Conservation (phyloP, 2,888 invertebrate genomes). For the Ornithoptera alexandrae region DNA sequence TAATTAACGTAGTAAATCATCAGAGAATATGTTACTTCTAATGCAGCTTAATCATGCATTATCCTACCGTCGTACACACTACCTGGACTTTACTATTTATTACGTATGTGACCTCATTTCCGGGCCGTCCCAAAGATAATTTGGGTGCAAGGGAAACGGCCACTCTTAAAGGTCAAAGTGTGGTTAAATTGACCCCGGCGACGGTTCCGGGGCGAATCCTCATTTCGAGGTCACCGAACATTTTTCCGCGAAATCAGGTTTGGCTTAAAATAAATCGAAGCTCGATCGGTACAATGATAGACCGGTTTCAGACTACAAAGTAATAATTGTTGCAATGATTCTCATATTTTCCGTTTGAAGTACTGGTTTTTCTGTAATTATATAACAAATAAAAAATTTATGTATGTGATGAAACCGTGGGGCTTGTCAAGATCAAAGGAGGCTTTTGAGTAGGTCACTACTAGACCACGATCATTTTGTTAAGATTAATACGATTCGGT, state of each 20-base stretch:
- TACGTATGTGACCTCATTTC: constrained; percentile 58
- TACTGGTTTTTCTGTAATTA: not conserved
- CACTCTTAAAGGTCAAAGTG: constrained; percentile 53
- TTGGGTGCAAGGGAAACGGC: constrained; percentile 40
- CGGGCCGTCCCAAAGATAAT: constrained; percentile 64
- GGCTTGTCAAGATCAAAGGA: no score
- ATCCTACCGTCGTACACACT: constrained; percentile 34
- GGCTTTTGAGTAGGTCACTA: no score
- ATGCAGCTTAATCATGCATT: not conserved
- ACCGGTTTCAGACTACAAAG: not conserved
- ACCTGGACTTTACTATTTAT: constrained; percentile 60
- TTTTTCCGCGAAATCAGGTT: constrained; percentile 44
- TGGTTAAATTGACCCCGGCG: constrained; percentile 57
- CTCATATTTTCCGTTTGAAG: not conserved
- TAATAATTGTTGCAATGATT: not conserved
- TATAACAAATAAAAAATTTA: not conserved
- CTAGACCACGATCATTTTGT: no score
- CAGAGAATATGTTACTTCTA: not conserved
- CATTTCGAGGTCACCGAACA: constrained; percentile 60
- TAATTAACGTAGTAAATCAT: not conserved
- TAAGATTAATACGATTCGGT: no score
- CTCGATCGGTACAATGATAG: not conserved
- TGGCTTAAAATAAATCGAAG: constrained; percentile 10
- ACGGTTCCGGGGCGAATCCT: constrained; percentile 51
- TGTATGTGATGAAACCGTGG: no score